phyloP scores from a whole-genome alignment of 2,888 invertebrate genomes.

The Drosophila koepferae region DNA sequence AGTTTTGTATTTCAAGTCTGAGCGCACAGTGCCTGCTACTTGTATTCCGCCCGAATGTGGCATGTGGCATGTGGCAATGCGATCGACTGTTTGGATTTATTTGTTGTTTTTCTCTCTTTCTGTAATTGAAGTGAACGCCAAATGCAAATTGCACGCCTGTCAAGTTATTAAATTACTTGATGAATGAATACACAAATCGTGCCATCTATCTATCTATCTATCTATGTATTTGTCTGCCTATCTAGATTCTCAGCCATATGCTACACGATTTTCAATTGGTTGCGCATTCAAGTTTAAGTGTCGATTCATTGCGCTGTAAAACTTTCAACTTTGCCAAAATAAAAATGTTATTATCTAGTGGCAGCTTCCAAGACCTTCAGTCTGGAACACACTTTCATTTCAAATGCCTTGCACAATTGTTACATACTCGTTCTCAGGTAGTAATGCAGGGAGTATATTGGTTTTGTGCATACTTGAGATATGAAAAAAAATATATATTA shows the following conservation, averaged over 20 bases:
- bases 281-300: conserved; percentile 18
- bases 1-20: conserved; percentile 53
- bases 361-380: conserved; percentile 17
- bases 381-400: conserved; percentile 67
- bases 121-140: conserved; percentile 42
- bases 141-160: conserved; percentile 53
- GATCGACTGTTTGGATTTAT: conserved; percentile 21
- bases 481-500: too few relatives aligned
- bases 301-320: conserved; percentile 39
- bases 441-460: not conserved
- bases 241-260: conserved; percentile 23
- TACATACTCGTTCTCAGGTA: not conserved
- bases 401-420: conserved; percentile 35
- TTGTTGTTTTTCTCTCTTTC: conserved; percentile 17
- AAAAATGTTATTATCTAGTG: conserved; percentile 32
- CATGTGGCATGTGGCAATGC: conserved; percentile 34
- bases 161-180: conserved; percentile 43
- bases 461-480: too few relatives aligned
- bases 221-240: not conserved
- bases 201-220: conserved; percentile 9
- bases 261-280: conserved; percentile 48
- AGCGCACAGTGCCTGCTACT: conserved; percentile 54
- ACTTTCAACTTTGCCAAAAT: conserved; percentile 37
- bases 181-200: conserved; percentile 51
- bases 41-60: conserved; percentile 47